These are phyloP conservation scores for Crotalus horridus DNA, from an alignment of 2,113 vertebrate genomes.

Conservation along the genomic window DNA sequence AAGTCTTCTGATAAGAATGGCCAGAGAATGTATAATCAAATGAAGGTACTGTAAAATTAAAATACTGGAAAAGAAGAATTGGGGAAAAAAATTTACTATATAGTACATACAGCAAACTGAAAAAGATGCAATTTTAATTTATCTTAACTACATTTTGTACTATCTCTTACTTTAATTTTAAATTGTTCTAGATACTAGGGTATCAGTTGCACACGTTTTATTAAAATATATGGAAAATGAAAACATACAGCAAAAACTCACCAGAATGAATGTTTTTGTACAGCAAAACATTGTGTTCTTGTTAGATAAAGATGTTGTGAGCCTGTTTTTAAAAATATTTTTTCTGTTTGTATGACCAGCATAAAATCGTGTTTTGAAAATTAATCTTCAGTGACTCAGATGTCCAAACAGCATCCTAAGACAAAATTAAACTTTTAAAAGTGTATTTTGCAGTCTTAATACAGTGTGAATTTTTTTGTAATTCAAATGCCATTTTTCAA, in stretches of 20 bases:
- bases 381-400: background rate
- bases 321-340: background rate
- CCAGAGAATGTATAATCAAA: background rate
- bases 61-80: rapidly evolving
- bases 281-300: background rate
- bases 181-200: background rate
- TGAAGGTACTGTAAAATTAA: background rate
- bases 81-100: too few species aligned
- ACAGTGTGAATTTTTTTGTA: background rate
- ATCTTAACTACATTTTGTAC: background rate
- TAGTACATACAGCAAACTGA: background rate
- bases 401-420: background rate
- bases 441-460: background rate
- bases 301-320: background rate
- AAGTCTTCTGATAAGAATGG: background rate
- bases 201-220: background rate
- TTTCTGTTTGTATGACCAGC: background rate
- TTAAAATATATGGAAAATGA: background rate
- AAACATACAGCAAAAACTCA: too few species aligned
- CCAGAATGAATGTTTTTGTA: background rate
- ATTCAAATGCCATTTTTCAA: background rate
- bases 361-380: background rate
- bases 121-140: background rate
- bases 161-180: background rate
- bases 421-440: background rate